A percentile compares a stretch with the other conserved stretches of the same genome.
Evolutionary conservation across 2,113 vertebrate genomes (phyloP).

Genomic region (Opisthocomus hoazin): DNA sequence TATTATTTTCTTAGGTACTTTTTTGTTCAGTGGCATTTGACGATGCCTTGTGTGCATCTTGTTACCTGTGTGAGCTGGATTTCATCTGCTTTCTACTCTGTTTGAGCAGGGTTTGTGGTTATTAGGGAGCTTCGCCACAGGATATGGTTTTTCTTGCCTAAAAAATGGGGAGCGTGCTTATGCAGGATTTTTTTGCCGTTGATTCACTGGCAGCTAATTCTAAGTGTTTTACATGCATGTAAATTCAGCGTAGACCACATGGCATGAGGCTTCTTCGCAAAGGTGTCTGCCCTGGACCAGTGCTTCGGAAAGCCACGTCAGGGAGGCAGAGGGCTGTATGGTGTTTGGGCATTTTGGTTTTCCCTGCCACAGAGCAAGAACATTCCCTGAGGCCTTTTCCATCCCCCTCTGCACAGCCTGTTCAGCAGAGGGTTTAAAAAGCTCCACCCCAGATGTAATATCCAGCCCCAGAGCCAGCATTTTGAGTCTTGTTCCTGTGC

Average conservation of each 20-base stretch:
- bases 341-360: background rate
- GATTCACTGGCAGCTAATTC: background rate
- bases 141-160: background rate
- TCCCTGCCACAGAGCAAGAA: background rate
- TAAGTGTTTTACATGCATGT: background rate
- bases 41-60: background rate
- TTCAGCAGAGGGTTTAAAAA: background rate
- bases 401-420: background rate
- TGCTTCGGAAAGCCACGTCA: background rate
- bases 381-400: background rate
- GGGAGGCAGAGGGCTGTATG: background rate
- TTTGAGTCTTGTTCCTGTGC: no score
- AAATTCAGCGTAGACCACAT: fast-evolving
- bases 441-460: no score
- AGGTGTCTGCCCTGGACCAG: background rate
- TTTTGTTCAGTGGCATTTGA: background rate
- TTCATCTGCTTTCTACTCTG: background rate
- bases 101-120: background rate
- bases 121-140: background rate
- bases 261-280: background rate
- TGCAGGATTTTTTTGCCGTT: background rate
- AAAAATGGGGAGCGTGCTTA: background rate
- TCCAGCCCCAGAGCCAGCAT: background rate
- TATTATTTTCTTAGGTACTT: background rate
- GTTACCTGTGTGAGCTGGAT: background rate